Conservation (phyloP, 2,113 vertebrate species). For the Trichechus manatus region DNA sequence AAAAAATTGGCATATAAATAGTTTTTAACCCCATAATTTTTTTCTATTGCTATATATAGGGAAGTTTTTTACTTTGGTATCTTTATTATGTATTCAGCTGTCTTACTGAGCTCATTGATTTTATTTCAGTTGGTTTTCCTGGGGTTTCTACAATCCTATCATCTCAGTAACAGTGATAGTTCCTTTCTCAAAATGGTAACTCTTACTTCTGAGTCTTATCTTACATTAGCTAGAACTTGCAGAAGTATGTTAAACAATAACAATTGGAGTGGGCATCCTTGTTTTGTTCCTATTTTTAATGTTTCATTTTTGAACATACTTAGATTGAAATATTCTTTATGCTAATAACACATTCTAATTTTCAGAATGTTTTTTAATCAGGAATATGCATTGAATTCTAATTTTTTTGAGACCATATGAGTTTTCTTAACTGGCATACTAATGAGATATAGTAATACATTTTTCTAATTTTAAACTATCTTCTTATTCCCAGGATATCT, state of each 20-base stretch:
- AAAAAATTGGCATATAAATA: too few species aligned
- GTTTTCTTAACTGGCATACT: slow-evolving; percentile 54
- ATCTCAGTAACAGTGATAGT: background rate
- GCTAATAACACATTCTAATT: slow-evolving; percentile 34
- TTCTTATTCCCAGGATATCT: slow-evolving; percentile 38
- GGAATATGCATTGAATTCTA: slow-evolving; percentile 34
- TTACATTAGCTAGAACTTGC: slow-evolving; percentile 15
- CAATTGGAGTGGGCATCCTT: background rate
- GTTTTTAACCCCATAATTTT: background rate
- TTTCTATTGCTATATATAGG: background rate
- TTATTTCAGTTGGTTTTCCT: background rate
- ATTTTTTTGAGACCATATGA: slow-evolving; percentile 19
- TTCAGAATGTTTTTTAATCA: slow-evolving; percentile 17
- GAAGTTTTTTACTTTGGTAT: background rate
- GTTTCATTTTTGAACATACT: slow-evolving; percentile 37
- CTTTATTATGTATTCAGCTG: background rate
- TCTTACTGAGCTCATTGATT: background rate
- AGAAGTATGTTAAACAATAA: slow-evolving; percentile 25
- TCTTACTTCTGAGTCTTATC: slow-evolving; percentile 18
- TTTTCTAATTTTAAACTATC: slow-evolving; percentile 57
- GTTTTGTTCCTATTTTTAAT: background rate
- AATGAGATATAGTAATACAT: slow-evolving; percentile 18
- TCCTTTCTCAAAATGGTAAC: slow-evolving; percentile 42
- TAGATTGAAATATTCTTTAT: slow-evolving; percentile 3
- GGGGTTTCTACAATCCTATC: background rate